These are phyloP conservation scores for Halictus ligatus DNA, from an alignment of 2,888 invertebrate genomes.

Conservation along the genomic window DNA sequence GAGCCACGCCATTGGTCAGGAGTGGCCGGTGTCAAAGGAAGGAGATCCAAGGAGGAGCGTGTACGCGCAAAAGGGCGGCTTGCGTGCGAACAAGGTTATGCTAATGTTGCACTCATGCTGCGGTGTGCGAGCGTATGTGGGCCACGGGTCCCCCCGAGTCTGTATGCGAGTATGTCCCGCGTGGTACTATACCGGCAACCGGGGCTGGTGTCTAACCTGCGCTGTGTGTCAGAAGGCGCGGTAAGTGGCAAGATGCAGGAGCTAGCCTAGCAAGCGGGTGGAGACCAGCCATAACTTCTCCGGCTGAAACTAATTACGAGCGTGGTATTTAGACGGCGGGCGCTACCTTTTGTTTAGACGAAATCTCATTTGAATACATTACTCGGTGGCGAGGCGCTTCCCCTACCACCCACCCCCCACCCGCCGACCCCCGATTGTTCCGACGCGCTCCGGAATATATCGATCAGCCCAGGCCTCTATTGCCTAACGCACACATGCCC, in stretches of 20 bases:
- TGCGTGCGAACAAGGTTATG: constrained; percentile 77
- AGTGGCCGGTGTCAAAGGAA: constrained; percentile 68
- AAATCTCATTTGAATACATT: constrained; percentile 78
- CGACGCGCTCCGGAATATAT: constrained; percentile 49
- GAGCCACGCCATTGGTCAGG: constrained; percentile 68
- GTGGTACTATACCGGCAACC: background rate
- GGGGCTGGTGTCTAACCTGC: background rate
- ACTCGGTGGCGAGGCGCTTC: constrained; percentile 53
- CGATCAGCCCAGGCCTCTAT: constrained; percentile 38
- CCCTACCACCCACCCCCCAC: no score
- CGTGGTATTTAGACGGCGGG: constrained; percentile 74
- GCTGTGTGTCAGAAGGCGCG: constrained; percentile 35
- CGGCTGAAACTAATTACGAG: constrained; percentile 78
- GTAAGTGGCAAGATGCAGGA: constrained; percentile 40
- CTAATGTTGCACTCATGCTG: constrained; percentile 69
- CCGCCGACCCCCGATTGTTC: background rate
- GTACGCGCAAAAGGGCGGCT: constrained; percentile 62
- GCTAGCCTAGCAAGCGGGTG: constrained; percentile 32
- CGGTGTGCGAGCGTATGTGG: constrained; percentile 38
- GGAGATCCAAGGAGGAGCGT: constrained; percentile 67
- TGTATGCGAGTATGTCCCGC: background rate
- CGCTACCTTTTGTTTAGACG: constrained; percentile 75
- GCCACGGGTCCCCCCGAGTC: background rate
- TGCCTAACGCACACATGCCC: constrained; percentile 27
- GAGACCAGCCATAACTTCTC: constrained; percentile 72